Evolutionary conservation across 1,140 invertebrate genomes (phyloP), one percentile per base, ranked within the genome.

Genomic region (Proctacanthus coquilletti): DNA sequence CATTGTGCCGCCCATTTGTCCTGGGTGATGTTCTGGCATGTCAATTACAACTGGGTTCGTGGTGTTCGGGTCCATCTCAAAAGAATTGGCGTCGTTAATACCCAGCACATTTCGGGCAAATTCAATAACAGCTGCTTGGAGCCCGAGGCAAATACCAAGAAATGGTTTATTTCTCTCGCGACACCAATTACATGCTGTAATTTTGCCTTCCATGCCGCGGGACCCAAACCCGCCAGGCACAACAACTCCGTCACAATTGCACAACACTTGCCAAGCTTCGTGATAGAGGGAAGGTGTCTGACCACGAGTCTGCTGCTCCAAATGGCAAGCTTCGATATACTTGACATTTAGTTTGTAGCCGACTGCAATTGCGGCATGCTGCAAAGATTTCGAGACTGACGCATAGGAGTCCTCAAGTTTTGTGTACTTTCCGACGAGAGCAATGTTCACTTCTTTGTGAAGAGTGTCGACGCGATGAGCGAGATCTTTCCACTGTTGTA

Each of bases 391-490:
- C 3, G 81, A 82, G 0, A 99, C 84, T 3, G 94, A 98, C 0
- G 91, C 81, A 58, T 99, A 99, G 0, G 93, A 80, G 65, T 99
- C 96, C 54, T 89, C 78, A 11, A 98, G 64, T 56, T 87, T 82
- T 0, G 93, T 96, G 51, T 99, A 99, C 67, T 99, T 99, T 6
- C 96, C 96, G n/a, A 99, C 96, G 11, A 99, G 65, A 14, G 83
- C 85, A 42, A 99, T 98, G 27, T 72, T 84, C 0, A 97, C 84
- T 52, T 80, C 42, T 46, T 82, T 77, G 10, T 77, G 68, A 2
- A 87, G 57, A 45, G 76, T 76, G 43, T 91, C 84, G n/a, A 81
- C 72, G 8, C 80, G 76, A 40, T 87, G 77, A 0, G 87, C 86
- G 13, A 98, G 65, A 48, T 88, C 78, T 17, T 75, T 77, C 94